These are phyloP conservation scores for Mirza zaza DNA, from an alignment of 2,113 vertebrate species.

Conservation along the genomic window DNA sequence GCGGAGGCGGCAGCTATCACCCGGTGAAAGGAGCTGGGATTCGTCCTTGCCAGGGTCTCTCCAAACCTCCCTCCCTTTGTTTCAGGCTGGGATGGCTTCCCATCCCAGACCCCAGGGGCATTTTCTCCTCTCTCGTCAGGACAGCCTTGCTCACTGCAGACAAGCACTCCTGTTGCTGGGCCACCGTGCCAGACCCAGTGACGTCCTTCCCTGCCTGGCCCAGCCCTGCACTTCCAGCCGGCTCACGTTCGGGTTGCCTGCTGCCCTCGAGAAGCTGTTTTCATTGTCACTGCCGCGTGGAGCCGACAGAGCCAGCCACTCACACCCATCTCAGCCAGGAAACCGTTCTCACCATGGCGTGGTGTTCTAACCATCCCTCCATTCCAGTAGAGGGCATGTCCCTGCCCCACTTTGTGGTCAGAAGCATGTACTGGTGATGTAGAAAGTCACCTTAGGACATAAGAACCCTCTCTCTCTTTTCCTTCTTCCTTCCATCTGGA, in stretches of 20 bases:
- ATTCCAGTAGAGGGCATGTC: not conserved
- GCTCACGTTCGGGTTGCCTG: rapidly evolving
- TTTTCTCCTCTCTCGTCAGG: not conserved
- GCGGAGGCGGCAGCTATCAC: not conserved
- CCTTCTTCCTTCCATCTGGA: not conserved
- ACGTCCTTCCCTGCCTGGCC: not conserved
- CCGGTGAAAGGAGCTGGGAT: not conserved
- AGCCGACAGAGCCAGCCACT: not conserved
- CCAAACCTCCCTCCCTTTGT: not conserved
- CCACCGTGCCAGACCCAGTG: rapidly evolving
- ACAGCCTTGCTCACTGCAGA: rapidly evolving
- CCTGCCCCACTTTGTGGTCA: not conserved
- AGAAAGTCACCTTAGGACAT: not conserved
- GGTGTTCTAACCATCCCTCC: not conserved
- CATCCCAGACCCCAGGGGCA: not conserved
- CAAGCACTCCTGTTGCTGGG: not conserved
- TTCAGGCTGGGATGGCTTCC: not conserved
- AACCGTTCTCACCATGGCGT: not conserved
- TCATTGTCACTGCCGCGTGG: not conserved
- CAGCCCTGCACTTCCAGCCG: rapidly evolving
- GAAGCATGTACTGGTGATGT: not conserved
- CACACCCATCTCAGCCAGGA: not conserved
- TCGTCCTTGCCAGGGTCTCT: rapidly evolving
- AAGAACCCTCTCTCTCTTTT: not conserved
- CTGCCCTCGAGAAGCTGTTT: not conserved